Evolutionary conservation across 2,797 vertebrate genomes (phyloP), one percentile per base, ranked within the genome.

Genomic region (Rhinogobio ventralis): DNA sequence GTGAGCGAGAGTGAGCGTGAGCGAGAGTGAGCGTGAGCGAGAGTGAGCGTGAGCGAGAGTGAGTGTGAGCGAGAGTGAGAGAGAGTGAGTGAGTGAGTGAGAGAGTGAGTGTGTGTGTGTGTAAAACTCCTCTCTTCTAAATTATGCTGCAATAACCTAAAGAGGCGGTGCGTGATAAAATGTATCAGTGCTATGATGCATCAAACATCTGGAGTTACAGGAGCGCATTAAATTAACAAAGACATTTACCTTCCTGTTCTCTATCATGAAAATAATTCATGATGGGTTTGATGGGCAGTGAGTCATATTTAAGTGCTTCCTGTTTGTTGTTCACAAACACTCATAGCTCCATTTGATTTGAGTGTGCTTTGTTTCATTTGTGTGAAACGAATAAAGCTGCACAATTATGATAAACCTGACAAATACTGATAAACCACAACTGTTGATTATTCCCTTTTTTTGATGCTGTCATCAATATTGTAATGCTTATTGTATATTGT

Each of bases 181-280:
- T 78, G 81, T 62, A 39, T 45, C 66, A 42, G 80, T 80, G 71
- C 71, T 76, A 51, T 55, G 75, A 46, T 55, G 68, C 85, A 23
- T 87, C 25, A 15, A 81, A 87, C 84, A 87, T 87, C 81, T 87
- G 88, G 86, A 80, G 30, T 78, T 81, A 69, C 36, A 49, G 68
- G 36, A 81, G 71, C 25, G 20, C 60, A 64, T 64, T 62, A 81
- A 86, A 89, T 88, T 60, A 83, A n/a, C 20, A 46, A 76, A 60
- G 46, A 81, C 51, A 66, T 67, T 49, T 28, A 9, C 23, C 60
- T 25, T 79, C 11, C 23, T 33, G 17, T 20, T 39, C 28, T 83
- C 73, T n/a, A n/a, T n/a, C n/a, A n/a, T n/a, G n/a, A 76, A 81
- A 23, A 19, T 11, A 39, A 45, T 82, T 71, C 33, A 30, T 84